Evolutionary conservation across 2,113 vertebrate genomes (phyloP).

Genomic region (Dipodomys ordii): DNA sequence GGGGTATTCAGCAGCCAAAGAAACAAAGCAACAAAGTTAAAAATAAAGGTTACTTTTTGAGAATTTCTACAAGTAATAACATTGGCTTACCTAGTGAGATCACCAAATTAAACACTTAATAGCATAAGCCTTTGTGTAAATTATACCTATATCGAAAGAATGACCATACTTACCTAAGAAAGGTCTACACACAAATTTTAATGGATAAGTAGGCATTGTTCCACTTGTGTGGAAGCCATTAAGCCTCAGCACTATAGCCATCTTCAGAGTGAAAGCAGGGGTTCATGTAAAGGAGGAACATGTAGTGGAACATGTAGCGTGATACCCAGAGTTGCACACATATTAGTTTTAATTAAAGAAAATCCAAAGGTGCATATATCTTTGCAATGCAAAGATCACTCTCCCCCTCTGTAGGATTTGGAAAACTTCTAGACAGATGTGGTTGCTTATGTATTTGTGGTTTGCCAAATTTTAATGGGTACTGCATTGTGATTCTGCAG

Average conservation of each 20-base stretch:
- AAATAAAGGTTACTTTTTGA: too few species aligned
- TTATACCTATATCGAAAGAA: background rate
- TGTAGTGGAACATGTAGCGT: background rate
- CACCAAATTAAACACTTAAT: background rate
- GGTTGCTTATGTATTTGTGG: conserved; percentile 21
- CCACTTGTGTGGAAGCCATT: background rate
- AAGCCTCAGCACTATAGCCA: background rate
- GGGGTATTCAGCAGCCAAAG: too few species aligned
- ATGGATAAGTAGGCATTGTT: background rate
- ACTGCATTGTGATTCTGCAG: conserved; percentile 58
- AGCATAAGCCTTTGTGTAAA: background rate
- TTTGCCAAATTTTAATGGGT: conserved; percentile 60
- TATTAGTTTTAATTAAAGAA: background rate
- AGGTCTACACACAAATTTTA: background rate
- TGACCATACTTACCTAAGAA: too few species aligned
- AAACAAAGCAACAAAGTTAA: too few species aligned
- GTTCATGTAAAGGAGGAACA: background rate
- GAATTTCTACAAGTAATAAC: too few species aligned
- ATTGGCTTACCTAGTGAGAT: too few species aligned
- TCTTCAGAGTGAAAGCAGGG: background rate
- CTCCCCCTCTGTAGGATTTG: background rate
- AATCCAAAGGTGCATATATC: conserved; percentile 4
- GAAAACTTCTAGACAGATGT: conserved; percentile 3
- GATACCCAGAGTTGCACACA: background rate
- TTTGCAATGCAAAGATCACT: background rate